Conservation (phyloP, 2,888 invertebrate genomes). For the Apamea crenata region DNA sequence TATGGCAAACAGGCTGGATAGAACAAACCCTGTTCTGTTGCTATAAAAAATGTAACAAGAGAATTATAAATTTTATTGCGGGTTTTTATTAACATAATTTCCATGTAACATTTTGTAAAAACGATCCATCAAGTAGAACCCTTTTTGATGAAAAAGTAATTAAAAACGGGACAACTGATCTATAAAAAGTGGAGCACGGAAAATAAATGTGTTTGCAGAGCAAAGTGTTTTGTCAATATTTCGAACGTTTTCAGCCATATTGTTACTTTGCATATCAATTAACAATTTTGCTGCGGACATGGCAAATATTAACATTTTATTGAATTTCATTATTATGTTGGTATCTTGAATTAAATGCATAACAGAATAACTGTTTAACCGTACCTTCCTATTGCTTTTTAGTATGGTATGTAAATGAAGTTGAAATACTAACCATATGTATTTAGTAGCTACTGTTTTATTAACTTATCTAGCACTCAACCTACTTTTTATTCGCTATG, state of each 20-base stretch:
- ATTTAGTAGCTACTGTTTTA: conserved; percentile 7
- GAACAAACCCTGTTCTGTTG: conserved; percentile 4
- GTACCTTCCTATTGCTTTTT: background rate
- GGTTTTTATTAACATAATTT: conserved; percentile 44
- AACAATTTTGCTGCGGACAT: conserved; percentile 11
- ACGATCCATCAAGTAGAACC: conserved; percentile 54
- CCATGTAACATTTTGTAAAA: conserved; percentile 30
- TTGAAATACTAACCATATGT: background rate
- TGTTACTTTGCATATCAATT: conserved; percentile 54
- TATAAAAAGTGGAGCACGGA: conserved; percentile 38
- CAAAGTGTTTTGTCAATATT: conserved; percentile 56
- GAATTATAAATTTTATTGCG: conserved; percentile 40
- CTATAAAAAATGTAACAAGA: conserved; percentile 29
- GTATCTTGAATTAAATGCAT: background rate
- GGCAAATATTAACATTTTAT: background rate
- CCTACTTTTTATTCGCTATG: conserved; percentile 28
- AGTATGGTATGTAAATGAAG: conserved; percentile 4
- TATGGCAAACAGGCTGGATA: conserved; percentile 22
- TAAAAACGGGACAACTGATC: conserved; percentile 43
- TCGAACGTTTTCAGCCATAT: conserved; percentile 20
- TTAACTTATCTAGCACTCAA: conserved; percentile 36
- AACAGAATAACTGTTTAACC: background rate
- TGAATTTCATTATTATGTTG: conserved; percentile 15
- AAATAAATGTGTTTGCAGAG: conserved; percentile 51
- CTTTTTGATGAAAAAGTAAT: conserved; percentile 58